Evolutionary conservation across 2,113 vertebrate genomes (phyloP).

Genomic region (Glaucidium brasilianum): DNA sequence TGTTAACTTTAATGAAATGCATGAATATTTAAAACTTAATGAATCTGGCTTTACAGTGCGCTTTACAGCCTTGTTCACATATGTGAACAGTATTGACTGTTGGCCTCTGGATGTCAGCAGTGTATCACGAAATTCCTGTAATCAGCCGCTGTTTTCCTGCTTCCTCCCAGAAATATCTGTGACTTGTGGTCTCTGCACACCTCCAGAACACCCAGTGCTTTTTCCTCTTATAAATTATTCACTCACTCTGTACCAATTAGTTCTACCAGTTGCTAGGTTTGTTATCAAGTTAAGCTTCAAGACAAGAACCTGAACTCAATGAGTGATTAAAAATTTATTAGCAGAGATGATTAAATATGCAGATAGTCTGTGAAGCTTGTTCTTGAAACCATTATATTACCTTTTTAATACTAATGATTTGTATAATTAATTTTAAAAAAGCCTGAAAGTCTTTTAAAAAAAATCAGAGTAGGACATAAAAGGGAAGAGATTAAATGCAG

Average conservation of each 20-base stretch:
- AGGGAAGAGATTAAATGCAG: conserved; percentile 68
- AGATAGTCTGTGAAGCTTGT: conserved; percentile 81
- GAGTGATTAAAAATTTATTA: conserved; percentile 85
- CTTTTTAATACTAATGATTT: conserved; percentile 85
- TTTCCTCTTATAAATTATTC: conserved; percentile 83
- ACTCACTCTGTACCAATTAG: conserved; percentile 83
- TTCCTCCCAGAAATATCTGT: conserved; percentile 67
- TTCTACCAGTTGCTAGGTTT: conserved; percentile 83
- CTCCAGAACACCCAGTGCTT: conserved; percentile 70
- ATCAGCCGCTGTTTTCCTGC: conserved; percentile 15
- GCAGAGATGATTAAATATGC: conserved; percentile 82
- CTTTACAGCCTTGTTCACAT: background rate
- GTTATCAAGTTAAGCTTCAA: conserved; percentile 84
- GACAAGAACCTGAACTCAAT: conserved; percentile 81
- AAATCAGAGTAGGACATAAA: conserved; percentile 67
- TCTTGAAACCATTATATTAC: conserved; percentile 82
- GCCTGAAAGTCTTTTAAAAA: conserved; percentile 70
- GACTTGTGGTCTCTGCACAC: conserved; percentile 64
- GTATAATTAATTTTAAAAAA: conserved; percentile 82
- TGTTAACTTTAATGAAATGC: conserved; percentile 64
- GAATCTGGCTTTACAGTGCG: conserved; percentile 14
- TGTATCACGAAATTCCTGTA: conserved; percentile 49
- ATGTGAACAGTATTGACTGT: conserved; percentile 48
- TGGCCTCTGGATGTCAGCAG: conserved; percentile 83
- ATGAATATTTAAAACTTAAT: conserved; percentile 62